phyloP scores from a whole-genome alignment of 2,113 vertebrate genomes.

The Spermophilus dauricus region DNA sequence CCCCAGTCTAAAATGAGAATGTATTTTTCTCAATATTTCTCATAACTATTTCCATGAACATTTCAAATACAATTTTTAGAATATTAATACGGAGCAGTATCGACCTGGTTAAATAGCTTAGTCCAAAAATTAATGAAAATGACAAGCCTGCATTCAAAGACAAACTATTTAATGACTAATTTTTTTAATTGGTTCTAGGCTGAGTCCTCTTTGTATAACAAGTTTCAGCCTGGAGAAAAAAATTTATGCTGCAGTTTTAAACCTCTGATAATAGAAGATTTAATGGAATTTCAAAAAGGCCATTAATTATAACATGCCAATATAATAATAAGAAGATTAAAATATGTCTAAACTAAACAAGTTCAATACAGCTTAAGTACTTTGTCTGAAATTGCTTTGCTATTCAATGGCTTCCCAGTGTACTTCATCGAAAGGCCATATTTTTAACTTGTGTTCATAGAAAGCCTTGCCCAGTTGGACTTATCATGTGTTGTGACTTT shows the following conservation, averaged over 20 bases:
- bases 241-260: constrained; percentile 83
- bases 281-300: constrained; percentile 85
- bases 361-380: constrained; percentile 81
- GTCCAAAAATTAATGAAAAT: constrained; percentile 79
- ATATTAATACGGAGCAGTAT: background rate
- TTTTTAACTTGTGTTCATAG: background rate
- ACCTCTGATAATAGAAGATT: constrained; percentile 81
- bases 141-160: constrained; percentile 75
- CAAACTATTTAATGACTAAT: constrained; percentile 79
- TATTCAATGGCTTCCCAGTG: background rate
- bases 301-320: constrained; percentile 85
- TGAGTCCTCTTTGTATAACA: constrained; percentile 82
- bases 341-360: constrained; percentile 83
- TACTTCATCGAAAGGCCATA: background rate
- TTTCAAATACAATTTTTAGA: constrained; percentile 59
- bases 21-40: background rate
- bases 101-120: constrained; percentile 55
- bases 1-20: background rate
- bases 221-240: constrained; percentile 77
- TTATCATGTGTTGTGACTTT: background rate
- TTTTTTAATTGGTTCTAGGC: constrained; percentile 76
- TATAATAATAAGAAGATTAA: constrained; percentile 84
- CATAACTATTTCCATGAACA: constrained; percentile 22
- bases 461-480: background rate
- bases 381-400: constrained; percentile 73